Evolutionary conservation across 2,888 invertebrate genomes (phyloP), one percentile per base, ranked within the genome.

Genomic region (Pyrochroa serraticornis): DNA sequence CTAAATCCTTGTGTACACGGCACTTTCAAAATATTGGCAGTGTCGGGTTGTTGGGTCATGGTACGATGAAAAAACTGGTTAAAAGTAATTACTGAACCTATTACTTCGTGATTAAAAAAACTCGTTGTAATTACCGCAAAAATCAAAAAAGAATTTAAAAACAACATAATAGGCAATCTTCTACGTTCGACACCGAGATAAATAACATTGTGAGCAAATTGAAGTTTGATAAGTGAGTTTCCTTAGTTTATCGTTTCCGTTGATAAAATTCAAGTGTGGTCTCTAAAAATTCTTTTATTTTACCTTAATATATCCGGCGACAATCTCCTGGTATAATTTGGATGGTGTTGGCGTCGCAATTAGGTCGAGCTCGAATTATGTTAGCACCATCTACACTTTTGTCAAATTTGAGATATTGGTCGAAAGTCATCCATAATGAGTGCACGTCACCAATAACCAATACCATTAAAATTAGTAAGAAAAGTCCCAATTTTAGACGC

Each of bases 281-380:
- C 9, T 22, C 7, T n/a, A n/a, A n/a, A 30, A 42, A 10, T 46
- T 46, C 32, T 32, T 30, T 7, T 7, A 10, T 41, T 7, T 32
- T 8, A 44, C 43, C 35, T 59, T 39, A 59, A 36, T 46, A 57
- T 10, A 49, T 41, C 6, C 53, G 44, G 22, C 60, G 35, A 42
- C 60, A 60, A 36, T 60, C 60, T 8, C 60, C 60, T 12, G 48
- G 51, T 34, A 55, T 48, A n/a, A 60, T 56, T 33, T 57, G 60
- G 22, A 53, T 30, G 0, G 35, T 34, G 33, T 53, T 38, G 3
- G 48, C 35, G 22, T 38, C 41, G 14, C 60, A 60, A 38, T 57
- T 56, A 0, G 38, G 30, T 39, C 36, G 52, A 8, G 52, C 52
- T n/a, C 45, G 47, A 13, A 60, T 42, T n/a, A 60, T 60, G 38